Evolutionary conservation across 1,140 invertebrate genomes (phyloP).

Genomic region (Sipha flava): DNA sequence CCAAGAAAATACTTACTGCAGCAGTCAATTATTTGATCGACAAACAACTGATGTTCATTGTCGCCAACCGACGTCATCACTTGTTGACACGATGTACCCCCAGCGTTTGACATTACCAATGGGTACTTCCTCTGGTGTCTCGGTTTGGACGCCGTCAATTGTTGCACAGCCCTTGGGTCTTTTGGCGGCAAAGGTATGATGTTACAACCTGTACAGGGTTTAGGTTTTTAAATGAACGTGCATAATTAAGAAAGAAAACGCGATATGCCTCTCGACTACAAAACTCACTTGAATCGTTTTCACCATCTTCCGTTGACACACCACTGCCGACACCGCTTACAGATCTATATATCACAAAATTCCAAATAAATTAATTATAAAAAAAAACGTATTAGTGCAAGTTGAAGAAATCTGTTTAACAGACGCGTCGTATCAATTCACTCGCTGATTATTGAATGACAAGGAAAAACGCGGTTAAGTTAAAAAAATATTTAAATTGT

Average conservation of each 20-base stretch:
- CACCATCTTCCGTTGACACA: neutral
- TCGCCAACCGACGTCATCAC: too few relatives aligned
- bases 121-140: slow-evolving; percentile 80
- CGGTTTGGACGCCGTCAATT: slow-evolving; percentile 55
- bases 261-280: too few relatives aligned
- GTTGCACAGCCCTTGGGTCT: slow-evolving; percentile 55
- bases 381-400: too few relatives aligned
- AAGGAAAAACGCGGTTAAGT: too few relatives aligned
- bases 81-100: neutral
- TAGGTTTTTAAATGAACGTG: neutral
- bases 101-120: slow-evolving; percentile 58
- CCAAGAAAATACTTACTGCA: neutral
- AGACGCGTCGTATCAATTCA: too few relatives aligned
- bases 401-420: too few relatives aligned
- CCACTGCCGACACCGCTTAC: neutral
- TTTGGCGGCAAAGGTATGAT: slow-evolving; percentile 74
- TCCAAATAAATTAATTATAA: neutral
- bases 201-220: slow-evolving; percentile 51
- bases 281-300: neutral
- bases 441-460: too few relatives aligned
- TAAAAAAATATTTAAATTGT: too few relatives aligned
- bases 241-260: too few relatives aligned
- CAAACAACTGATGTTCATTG: neutral
- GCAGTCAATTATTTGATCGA: neutral
- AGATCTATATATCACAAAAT: neutral